Evolutionary conservation across 2,888 invertebrate genomes (phyloP).

Genomic region (Drepana falcataria): DNA sequence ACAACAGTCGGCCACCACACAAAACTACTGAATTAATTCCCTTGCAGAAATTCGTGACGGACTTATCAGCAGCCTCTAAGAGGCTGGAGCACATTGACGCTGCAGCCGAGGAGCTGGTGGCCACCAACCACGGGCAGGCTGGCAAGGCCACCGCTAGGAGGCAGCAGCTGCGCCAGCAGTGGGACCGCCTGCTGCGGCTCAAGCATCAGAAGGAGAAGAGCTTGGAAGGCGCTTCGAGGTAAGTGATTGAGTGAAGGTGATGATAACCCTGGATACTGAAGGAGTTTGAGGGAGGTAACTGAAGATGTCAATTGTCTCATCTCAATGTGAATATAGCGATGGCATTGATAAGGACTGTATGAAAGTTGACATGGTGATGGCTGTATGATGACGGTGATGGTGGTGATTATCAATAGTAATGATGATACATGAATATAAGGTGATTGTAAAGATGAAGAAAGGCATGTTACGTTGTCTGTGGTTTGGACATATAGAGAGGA

Average conservation of each 20-base stretch:
- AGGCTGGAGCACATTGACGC: slow-evolving; percentile 93
- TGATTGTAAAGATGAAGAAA: too few relatives aligned
- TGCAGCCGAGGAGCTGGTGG: slow-evolving; percentile 90
- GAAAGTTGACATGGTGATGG: too few relatives aligned
- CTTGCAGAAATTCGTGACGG: slow-evolving; percentile 92
- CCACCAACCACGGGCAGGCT: slow-evolving; percentile 90
- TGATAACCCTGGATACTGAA: background rate
- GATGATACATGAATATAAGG: too few relatives aligned
- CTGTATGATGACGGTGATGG: too few relatives aligned
- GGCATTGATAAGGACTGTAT: too few relatives aligned
- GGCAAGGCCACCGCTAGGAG: slow-evolving; percentile 81
- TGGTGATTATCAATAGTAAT: too few relatives aligned
- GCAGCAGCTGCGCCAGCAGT: slow-evolving; percentile 91
- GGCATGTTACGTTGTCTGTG: too few relatives aligned
- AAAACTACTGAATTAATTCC: background rate
- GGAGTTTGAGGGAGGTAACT: background rate
- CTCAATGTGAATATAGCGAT: too few relatives aligned
- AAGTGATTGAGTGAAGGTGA: background rate
- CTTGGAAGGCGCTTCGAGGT: slow-evolving; percentile 92
- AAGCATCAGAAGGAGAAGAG: slow-evolving; percentile 95
- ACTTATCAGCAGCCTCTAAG: slow-evolving; percentile 95
- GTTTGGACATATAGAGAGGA: too few relatives aligned
- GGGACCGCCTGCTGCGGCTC: slow-evolving; percentile 91
- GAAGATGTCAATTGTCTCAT: too few relatives aligned
- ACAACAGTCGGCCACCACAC: too few relatives aligned